phyloP scores from a whole-genome alignment of 2,888 invertebrate species.

The Belgica antarctica region DNA sequence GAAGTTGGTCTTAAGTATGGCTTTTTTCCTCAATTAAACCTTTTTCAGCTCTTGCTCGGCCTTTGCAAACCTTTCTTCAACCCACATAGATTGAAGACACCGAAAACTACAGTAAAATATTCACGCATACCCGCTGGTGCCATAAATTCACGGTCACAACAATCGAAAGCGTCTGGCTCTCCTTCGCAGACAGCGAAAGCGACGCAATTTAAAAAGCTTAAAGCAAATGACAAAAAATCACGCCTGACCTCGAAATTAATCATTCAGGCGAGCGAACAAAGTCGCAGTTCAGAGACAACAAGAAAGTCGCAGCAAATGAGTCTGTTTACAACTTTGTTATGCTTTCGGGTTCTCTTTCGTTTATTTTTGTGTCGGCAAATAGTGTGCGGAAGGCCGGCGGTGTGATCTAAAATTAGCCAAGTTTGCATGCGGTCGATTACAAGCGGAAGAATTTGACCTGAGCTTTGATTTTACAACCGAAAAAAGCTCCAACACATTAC shows the following conservation, averaged over 20 bases:
- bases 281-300: slow-evolving; percentile 21
- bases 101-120: no score
- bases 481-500: background rate
- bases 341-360: background rate
- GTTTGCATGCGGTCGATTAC: background rate
- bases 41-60: no score
- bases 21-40: no score
- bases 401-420: background rate
- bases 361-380: no score
- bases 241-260: slow-evolving; percentile 25
- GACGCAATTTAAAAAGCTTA: no score
- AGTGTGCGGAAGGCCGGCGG: background rate
- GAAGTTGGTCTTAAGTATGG: no score
- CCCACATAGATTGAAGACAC: no score
- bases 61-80: no score
- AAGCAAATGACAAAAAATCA: background rate
- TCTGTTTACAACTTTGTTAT: slow-evolving; percentile 25
- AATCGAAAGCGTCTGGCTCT: no score
- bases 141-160: no score
- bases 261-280: slow-evolving; percentile 5
- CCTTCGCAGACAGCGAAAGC: no score
- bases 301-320: background rate
- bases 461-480: background rate
- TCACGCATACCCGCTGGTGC: no score
- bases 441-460: background rate